These are phyloP conservation scores for Porites rus DNA, from an alignment of 92 coral and sea anemone genomes.

Conservation along the genomic window DNA sequence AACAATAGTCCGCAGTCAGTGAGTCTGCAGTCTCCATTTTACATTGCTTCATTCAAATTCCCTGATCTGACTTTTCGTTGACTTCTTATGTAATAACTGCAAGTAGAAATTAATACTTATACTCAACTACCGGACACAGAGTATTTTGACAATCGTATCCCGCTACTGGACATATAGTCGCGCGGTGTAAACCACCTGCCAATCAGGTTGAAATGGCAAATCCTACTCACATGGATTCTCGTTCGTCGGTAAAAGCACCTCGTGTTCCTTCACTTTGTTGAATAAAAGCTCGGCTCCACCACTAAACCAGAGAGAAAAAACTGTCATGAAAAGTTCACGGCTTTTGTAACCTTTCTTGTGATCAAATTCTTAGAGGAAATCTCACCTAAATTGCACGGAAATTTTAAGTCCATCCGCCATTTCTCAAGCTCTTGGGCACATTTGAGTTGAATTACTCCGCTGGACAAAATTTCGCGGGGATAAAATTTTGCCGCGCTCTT, in stretches of 20 bases:
- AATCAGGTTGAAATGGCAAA: too few relatives aligned
- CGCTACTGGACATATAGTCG: too few relatives aligned
- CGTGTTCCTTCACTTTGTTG: conserved; percentile 88
- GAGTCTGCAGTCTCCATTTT: too few relatives aligned
- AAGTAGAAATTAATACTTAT: too few relatives aligned
- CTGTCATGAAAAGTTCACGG: background rate
- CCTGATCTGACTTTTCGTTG: too few relatives aligned
- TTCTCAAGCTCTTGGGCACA: conserved; percentile 41
- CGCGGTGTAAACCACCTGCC: too few relatives aligned
- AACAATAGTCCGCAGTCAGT: too few relatives aligned
- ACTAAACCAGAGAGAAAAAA: conserved; percentile 39
- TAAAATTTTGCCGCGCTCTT: background rate
- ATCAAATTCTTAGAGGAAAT: background rate
- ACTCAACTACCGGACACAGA: too few relatives aligned
- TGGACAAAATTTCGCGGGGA: conserved; percentile 13
- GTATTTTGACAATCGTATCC: too few relatives aligned
- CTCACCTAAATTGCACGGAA: conserved; percentile 83
- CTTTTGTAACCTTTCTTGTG: background rate
- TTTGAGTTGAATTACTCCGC: background rate
- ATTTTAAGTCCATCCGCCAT: conserved; percentile 95
- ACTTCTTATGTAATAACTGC: too few relatives aligned
- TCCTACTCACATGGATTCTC: conserved; percentile 79
- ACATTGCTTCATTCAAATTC: too few relatives aligned
- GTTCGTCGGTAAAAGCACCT: conserved; percentile 64
- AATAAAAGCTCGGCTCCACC: conserved; percentile 98